Evolutionary conservation across 2,797 vertebrate genomes (phyloP), one percentile per base, ranked within the genome.

Genomic region (Cryptoprocta ferox): DNA sequence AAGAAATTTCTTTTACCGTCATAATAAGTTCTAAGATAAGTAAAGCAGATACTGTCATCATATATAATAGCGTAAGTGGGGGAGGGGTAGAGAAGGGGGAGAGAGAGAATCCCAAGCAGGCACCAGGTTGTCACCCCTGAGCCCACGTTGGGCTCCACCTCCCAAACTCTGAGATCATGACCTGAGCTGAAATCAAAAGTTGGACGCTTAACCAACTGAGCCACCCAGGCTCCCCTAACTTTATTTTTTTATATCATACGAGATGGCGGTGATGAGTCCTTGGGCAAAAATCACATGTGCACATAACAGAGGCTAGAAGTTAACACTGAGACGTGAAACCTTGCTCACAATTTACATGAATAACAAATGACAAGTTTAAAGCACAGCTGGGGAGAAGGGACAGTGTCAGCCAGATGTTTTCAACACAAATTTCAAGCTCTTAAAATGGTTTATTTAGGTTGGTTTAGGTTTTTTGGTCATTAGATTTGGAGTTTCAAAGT

Each of bases 231-330:
- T 6, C 56, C 56, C 56, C 53, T 21, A 56, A 56, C 19, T 66
- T 37, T 89, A 37, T 63, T 91, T 93, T 91, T 89, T 95, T 48
- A 92, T 39, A 59, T 65, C 63, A 59, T 75, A 63, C 4, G 79
- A 3, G 26, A 91, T 68, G 30, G 10, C 35, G 13, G 14, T 35
- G 70, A 89, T 66, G 68, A 70, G 59, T 37, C 21, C 6, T 83
- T 84, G 37, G 18, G 50, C 26, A 91, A 78, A 96, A 81, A 73
- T 90, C 66, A 45, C 1, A 65, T 50, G 66, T 6, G 11, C 35
- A 48, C 9, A 30, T 82, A 30, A 26, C 4, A 30, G 26, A 26
- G 15, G 10, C 32, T 82, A 53, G 39, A 92, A 83, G 45, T 73
- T 89, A 92, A 81, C 35, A 81, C 79, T 18, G 63, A 30, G 37